Percentiles rank a stretch among this genome's conserved stretches.
Evolutionary conservation across 2,888 invertebrate genomes (phyloP).

Genomic region (Hololepta plana): DNA sequence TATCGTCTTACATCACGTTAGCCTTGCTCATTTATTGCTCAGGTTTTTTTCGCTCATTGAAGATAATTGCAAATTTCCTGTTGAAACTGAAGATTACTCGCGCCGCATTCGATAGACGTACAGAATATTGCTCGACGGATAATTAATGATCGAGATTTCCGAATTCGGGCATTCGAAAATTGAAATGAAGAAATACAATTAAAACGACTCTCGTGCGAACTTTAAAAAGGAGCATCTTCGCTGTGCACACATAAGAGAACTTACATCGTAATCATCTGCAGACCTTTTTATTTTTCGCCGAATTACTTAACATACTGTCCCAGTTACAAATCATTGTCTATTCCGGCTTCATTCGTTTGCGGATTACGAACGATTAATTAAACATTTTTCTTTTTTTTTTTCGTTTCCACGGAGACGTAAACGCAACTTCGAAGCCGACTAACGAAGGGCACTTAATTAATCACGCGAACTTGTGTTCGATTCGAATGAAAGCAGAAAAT

Average conservation of each 20-base stretch:
- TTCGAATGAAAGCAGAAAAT: background rate
- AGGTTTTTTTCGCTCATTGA: constrained; percentile 17
- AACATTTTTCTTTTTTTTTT: too few species aligned
- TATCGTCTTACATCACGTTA: constrained; percentile 14
- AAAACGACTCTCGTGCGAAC: too few species aligned
- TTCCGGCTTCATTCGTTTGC: too few species aligned
- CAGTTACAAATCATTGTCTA: too few species aligned
- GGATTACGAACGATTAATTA: too few species aligned
- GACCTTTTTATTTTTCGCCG: constrained; percentile 18
- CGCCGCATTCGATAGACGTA: too few species aligned
- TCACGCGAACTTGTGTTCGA: background rate
- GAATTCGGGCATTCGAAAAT: constrained; percentile 3
- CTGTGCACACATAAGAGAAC: constrained; percentile 9
- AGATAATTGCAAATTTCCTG: constrained; percentile 23
- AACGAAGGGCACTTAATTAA: constrained; percentile 2
- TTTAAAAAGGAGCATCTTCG: constrained; percentile 3
- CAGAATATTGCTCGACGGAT: too few species aligned
- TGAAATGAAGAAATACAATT: constrained; percentile 2
- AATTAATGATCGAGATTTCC: constrained; percentile 6
- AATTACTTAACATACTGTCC: too few species aligned
- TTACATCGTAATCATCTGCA: constrained; percentile 27
- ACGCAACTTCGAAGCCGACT: background rate
- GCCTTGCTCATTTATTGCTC: constrained; percentile 12
- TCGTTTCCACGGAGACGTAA: too few species aligned
- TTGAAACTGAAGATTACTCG: constrained; percentile 4